Conservation (phyloP, 2,113 vertebrate species). For the Chloropsis cyanopogon region DNA sequence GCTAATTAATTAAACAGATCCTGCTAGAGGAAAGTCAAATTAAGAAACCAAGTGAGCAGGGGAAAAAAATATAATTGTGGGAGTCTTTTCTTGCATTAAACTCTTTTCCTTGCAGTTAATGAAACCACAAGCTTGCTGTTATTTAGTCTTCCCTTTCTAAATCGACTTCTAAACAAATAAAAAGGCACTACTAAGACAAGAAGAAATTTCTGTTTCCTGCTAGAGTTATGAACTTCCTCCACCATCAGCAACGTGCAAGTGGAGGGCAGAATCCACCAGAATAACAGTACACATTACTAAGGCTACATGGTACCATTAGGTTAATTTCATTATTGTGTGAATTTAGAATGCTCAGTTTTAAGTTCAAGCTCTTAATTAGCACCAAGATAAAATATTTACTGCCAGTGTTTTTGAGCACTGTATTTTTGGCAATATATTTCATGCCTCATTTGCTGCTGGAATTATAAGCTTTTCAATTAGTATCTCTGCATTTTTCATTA, state of each 20-base stretch:
- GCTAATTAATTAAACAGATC: not conserved
- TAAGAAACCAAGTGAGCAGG: not conserved
- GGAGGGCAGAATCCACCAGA: not conserved
- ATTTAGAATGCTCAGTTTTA: slow-evolving; percentile 36
- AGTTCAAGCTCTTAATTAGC: slow-evolving; percentile 63
- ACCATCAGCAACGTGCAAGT: not conserved
- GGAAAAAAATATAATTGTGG: not conserved
- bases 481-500: slow-evolving; percentile 46
- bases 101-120: not conserved
- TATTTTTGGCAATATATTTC: slow-evolving; percentile 53
- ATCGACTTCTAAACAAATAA: not conserved
- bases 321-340: slow-evolving; percentile 21
- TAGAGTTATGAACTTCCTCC: not conserved
- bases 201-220: not conserved
- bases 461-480: slow-evolving; percentile 49
- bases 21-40: not conserved
- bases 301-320: not conserved
- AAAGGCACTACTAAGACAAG: not conserved
- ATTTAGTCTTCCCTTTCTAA: not conserved
- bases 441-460: slow-evolving; percentile 62
- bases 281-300: not conserved
- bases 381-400: slow-evolving; percentile 61
- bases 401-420: not conserved
- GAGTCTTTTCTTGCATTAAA: not conserved
- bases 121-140: not conserved